Evolutionary conservation across 2,113 vertebrate species (phyloP).

Genomic region (Cryptoleucopteryx plumbea): DNA sequence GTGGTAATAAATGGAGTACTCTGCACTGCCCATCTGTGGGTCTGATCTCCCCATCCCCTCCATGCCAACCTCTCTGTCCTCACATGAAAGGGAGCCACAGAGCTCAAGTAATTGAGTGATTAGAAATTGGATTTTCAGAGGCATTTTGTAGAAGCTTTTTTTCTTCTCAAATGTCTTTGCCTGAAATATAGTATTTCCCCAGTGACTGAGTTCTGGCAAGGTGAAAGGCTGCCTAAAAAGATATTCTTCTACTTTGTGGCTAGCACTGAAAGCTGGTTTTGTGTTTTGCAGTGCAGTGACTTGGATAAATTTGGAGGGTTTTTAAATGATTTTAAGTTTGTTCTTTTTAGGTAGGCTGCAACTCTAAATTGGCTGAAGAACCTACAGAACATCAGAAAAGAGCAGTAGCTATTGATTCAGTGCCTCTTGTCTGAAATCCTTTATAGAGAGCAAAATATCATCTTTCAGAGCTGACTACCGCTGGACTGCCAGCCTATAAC

Average conservation of each 20-base stretch:
- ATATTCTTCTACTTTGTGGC: not conserved
- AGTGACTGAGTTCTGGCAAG: not conserved
- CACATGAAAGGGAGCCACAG: not conserved
- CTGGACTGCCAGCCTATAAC: not conserved
- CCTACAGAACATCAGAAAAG: not conserved
- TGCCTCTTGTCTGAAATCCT: not conserved
- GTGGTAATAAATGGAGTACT: not conserved
- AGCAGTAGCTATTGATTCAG: not conserved
- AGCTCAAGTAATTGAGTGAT: not conserved
- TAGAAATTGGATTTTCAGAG: not conserved
- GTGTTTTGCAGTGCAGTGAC: not conserved
- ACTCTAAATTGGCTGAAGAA: not conserved
- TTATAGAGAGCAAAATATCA: not conserved
- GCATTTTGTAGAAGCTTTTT: not conserved
- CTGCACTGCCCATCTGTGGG: not conserved
- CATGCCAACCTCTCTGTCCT: not conserved
- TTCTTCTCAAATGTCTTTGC: not conserved
- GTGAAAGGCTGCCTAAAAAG: not conserved
- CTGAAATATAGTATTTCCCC: not conserved
- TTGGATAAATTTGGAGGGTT: not conserved
- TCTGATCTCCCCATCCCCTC: not conserved
- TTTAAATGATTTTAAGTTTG: not conserved
- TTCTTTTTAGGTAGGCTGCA: not conserved
- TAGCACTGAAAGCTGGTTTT: not conserved
- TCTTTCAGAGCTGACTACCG: not conserved